These are phyloP conservation scores for Nansenia antarctica DNA, from an alignment of 2,113 vertebrate genomes.

Conservation along the genomic window DNA sequence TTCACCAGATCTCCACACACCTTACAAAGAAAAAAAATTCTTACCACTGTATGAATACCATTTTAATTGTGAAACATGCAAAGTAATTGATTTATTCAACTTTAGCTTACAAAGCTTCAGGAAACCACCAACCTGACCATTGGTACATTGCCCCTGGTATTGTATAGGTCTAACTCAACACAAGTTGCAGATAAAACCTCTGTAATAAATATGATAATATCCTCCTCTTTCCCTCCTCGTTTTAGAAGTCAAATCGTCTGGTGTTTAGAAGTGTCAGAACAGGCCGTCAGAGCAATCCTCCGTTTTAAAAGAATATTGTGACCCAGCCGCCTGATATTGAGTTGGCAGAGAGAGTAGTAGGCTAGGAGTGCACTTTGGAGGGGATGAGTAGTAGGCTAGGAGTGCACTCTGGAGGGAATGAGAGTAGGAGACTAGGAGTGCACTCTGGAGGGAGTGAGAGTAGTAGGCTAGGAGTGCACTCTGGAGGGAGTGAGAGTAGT, in stretches of 20 bases:
- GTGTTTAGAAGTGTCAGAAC: neutral
- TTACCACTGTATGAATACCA: too few relatives aligned
- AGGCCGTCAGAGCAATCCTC: conserved; percentile 68
- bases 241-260: too few relatives aligned
- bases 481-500: too few relatives aligned
- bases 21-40: too few relatives aligned
- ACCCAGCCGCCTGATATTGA: neutral
- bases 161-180: too few relatives aligned
- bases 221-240: too few relatives aligned
- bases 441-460: conserved; percentile 50
- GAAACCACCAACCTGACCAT: too few relatives aligned
- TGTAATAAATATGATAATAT: neutral
- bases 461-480: conserved; percentile 67
- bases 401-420: conserved; percentile 46
- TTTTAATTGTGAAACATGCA: too few relatives aligned
- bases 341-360: neutral
- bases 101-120: too few relatives aligned
- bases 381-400: conserved; percentile 72
- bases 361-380: neutral
- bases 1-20: too few relatives aligned
- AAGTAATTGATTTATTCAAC: too few relatives aligned
- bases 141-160: too few relatives aligned
- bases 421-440: conserved; percentile 63
- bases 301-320: conserved; percentile 52
- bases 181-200: neutral